Conservation (phyloP, 2,113 vertebrate species). For the Megaleporinus macrocephalus region DNA sequence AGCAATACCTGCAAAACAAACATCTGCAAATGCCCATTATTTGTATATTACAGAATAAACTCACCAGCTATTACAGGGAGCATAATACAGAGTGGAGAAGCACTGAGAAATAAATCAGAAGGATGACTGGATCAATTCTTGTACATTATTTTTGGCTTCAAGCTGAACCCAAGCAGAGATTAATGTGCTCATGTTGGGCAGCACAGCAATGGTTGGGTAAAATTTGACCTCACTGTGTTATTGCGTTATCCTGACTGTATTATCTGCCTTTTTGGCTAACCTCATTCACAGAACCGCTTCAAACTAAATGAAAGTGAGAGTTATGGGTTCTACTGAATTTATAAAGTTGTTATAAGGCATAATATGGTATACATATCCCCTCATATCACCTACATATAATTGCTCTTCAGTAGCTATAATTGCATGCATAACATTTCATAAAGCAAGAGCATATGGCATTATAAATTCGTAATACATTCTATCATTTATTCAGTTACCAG, state of each 20-base stretch:
- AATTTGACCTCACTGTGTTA: not conserved
- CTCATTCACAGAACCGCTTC: not conserved
- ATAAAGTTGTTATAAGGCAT: too few species aligned
- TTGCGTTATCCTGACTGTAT: not conserved
- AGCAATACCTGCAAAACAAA: not conserved
- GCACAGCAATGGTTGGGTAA: not conserved
- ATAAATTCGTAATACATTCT: too few species aligned
- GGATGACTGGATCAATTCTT: slow-evolving; percentile 27
- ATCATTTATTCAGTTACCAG: too few species aligned
- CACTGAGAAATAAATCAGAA: slow-evolving; percentile 26
- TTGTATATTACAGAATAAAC: slow-evolving; percentile 43
- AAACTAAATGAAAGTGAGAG: not conserved
- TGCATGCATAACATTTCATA: too few species aligned
- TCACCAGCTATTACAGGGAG: slow-evolving; percentile 37
- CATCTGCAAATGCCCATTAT: slow-evolving; percentile 43
- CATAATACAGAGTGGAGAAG: slow-evolving; percentile 13
- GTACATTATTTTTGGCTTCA: slow-evolving; percentile 19
- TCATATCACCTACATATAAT: too few species aligned
- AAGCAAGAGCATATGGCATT: too few species aligned
- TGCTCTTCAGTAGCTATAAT: too few species aligned
- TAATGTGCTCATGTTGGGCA: slow-evolving; percentile 13
- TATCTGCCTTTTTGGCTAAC: not conserved
- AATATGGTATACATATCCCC: too few species aligned
- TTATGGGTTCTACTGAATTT: too few species aligned
- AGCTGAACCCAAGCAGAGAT: slow-evolving; percentile 22